Evolutionary conservation across 2,113 vertebrate genomes (phyloP).

Genomic region (Clarias batrachus): DNA sequence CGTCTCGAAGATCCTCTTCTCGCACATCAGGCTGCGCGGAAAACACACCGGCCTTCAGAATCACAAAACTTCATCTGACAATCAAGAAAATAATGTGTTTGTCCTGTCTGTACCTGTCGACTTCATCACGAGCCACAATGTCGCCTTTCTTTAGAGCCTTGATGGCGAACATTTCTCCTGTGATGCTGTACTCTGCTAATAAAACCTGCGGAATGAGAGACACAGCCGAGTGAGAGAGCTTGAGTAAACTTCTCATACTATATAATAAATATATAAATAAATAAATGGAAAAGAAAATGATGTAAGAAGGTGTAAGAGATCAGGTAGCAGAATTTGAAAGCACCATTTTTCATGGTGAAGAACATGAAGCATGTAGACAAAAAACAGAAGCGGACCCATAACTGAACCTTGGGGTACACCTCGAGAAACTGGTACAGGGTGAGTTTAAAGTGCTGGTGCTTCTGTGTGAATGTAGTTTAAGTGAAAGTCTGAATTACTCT

Average conservation of each 20-base stretch:
- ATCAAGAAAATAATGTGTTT: not conserved
- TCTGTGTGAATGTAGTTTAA: not conserved
- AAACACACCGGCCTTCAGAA: not conserved
- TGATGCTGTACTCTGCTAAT: conserved; percentile 94
- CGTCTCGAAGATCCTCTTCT: conserved; percentile 98
- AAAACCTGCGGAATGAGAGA: conserved; percentile 78
- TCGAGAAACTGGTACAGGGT: not conserved
- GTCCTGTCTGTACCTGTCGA: conserved; percentile 82
- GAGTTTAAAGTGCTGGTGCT: not conserved
- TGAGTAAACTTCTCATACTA: too few species aligned
- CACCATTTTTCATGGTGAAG: too few species aligned
- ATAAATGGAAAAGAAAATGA: not conserved
- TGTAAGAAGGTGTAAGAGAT: not conserved
- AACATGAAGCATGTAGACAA: not conserved
- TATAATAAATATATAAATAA: too few species aligned
- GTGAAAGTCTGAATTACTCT: too few species aligned
- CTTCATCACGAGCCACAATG: conserved; percentile 95
- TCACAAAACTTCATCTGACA: too few species aligned
- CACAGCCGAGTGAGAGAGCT: not conserved
- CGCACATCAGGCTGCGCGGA: conserved; percentile 88
- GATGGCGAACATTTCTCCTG: conserved; percentile 99
- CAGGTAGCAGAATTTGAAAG: not conserved
- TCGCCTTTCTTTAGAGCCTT: conserved; percentile 99
- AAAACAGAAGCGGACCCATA: not conserved
- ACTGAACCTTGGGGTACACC: not conserved